Base-by-base conservation (phyloP, 2,888 invertebrate genomes). In the Tenthredo scrophulariae region DNA sequence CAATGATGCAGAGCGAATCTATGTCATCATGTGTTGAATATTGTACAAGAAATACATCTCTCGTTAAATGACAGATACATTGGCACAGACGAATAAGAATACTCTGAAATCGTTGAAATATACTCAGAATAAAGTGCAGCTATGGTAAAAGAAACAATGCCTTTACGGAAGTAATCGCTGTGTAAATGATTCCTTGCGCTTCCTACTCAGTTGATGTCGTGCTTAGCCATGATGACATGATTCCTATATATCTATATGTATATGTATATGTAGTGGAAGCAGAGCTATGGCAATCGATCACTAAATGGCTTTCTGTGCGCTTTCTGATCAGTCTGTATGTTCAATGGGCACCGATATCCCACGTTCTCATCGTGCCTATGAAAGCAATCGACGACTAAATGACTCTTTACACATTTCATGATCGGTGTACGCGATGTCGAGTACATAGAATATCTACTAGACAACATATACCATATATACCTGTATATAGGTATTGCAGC, bases 391-490 rank as follows among this genome's bases (percentile, higher is more conserved):
- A 77, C 22, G 77, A 33, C 50, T 77, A 54, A 77, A 77, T 54
- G 77, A 77, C 77, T 77, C 77, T 77, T 77, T 77, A 77, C 77
- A 77, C 77, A 77, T 77, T 77, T 77, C 37, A 50, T 54, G 77
- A 77, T 77, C 77, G 77, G 50, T 54, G 77, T 13, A 72, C 50
- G 22, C 77, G 50, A 46, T 50, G 77, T 33, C 6, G 26, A 37
- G 50, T 50, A 54, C 9, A 22, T n/a, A 74, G 18, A 43, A 29
- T 46, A 15, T 54, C 5, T 54, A 54, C n/a, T 54, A 10, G 54
- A 18, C 1, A 1, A 18, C 50, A 13, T 50, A 77, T 54, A 29
- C 7, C 29, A 29, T 74, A 26, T 26, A 10, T 43, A 75, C 4
- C 15, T 13, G 10, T 43, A 22, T 22, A 46, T 18, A 37, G 37